Evolutionary conservation across 1,140 invertebrate genomes (phyloP), one percentile per base, ranked within the genome.

Genomic region (Vanessa tameamea): DNA sequence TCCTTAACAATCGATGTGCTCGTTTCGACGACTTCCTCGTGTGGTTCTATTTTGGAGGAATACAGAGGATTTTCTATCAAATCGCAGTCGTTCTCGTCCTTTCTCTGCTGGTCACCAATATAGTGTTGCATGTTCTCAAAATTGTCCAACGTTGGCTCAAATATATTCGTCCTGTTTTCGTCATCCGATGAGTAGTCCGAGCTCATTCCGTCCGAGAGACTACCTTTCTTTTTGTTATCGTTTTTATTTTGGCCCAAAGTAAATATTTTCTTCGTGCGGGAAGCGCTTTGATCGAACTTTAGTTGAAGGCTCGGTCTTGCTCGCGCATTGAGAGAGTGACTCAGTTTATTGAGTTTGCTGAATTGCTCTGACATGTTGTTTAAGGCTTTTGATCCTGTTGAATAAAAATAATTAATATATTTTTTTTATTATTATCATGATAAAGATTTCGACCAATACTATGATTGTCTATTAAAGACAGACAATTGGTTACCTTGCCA

Each of bases 351-450:
- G 3, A 97, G 83, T 87, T 97, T 97, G 51, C 95, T 96, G 86
- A 98, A 97, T 82, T 97, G 97, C 68, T 97, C 96, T 0, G 96
- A 95, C 91, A 98, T 95, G 87, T 97, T 97, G 47, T 94, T 96
- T 15, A 98, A 90, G 63, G 97, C 97, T 93, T 97, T 97, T 15
- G 96, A 96, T 84, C 90, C 90, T 92, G 79, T 43, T 43, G 37
- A 43, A 43, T 0, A 43, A 11, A 43, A 5, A 43, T 43, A 43
- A 43, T 43, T 9, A 43, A 43, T 9, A 43, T 9, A 5, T 37
- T 37, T 37, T 37, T 7, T 37, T 5, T 37, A 37, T 37, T 37
- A 37, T 20, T 20, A 20, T 20, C 0, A 20, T 20, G 20, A 20
- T 20, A 20, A 20, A 20, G 1, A 20, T 20, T 20, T 20, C 0